Evolutionary conservation across 2,113 vertebrate genomes (phyloP), one percentile per base, ranked within the genome.

Genomic region (Myiopsitta monachus): DNA sequence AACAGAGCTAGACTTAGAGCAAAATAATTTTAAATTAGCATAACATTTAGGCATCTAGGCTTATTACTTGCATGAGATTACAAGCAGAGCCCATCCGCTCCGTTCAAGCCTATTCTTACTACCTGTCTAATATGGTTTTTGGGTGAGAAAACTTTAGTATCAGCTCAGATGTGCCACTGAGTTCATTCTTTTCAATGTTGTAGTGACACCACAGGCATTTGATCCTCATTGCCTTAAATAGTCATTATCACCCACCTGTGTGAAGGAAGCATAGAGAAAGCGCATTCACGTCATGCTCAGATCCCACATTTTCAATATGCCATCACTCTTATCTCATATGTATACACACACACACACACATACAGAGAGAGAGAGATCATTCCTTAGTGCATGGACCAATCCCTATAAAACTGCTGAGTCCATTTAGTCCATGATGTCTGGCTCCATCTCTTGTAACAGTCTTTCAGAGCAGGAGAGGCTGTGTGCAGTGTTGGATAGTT

Each of bases 21-120:
- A 87, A 91, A 83, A 47, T 73, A 66, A 55, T 62, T 82, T 91
- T 59, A 67, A 73, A 67, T 90, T 70, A 88, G 2, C 4, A 8
- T 38, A 49, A 30, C 23, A 8, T 73, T 76, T 74, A 69, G 59
- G 15, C 28, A 70, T 46, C 39, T 85, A 0, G 0, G 17, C 5
- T 33, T 66, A 57, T 23, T 80, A 43, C 8, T 62, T 59, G 18
- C 33, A 63, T 66, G 22, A 55, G 52, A 83, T 76, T 61, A 47
- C 13, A 18, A 76, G 13, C 33, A 55, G 39, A 63, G 11, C 0
- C 0, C 14, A 49, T 7, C 17, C 1, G 0, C 18, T 81, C 43
- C 0, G 0, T 49, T 87, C 69, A 82, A 18, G 24, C 27, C 44
- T 82, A 44, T 1, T 0, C 12, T 74, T 6, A 1, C 7, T n/a